Conservation (phyloP, 2,888 invertebrate genomes). For the Pseudococcus jackbeardsleyi region DNA sequence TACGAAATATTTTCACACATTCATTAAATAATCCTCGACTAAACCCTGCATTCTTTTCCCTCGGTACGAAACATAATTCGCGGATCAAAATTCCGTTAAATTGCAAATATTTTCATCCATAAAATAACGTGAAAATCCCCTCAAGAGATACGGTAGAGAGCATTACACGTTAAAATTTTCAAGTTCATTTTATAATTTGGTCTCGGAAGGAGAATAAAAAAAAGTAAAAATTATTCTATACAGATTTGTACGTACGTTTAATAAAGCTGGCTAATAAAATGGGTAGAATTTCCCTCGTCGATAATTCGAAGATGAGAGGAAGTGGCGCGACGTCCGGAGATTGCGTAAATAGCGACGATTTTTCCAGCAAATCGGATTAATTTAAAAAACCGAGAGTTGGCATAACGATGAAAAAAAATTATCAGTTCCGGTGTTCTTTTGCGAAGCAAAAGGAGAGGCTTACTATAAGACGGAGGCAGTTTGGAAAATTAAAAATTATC, state of each 20-base stretch:
- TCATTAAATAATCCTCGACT: neutral
- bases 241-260: neutral
- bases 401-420: constrained; percentile 4
- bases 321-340: neutral
- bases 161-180: neutral
- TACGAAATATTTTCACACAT: constrained; percentile 7
- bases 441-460: neutral
- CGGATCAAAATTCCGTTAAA: neutral
- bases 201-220: neutral
- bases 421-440: neutral
- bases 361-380: constrained; percentile 11
- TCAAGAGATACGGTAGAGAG: neutral
- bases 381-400: constrained; percentile 14
- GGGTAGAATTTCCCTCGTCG: neutral
- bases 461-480: neutral
- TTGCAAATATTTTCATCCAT: neutral
- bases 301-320: neutral
- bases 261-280: neutral
- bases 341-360: constrained; percentile 33
- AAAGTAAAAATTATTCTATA: neutral
- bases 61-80: neutral
- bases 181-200: neutral
- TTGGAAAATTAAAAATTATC: constrained; percentile 31
- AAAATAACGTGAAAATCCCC: neutral
- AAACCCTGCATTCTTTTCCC: neutral